Percentiles rank a stretch among this genome's conserved stretches.
Conservation (phyloP, 2,797 vertebrate species). For the Peromyscus aztecus region DNA sequence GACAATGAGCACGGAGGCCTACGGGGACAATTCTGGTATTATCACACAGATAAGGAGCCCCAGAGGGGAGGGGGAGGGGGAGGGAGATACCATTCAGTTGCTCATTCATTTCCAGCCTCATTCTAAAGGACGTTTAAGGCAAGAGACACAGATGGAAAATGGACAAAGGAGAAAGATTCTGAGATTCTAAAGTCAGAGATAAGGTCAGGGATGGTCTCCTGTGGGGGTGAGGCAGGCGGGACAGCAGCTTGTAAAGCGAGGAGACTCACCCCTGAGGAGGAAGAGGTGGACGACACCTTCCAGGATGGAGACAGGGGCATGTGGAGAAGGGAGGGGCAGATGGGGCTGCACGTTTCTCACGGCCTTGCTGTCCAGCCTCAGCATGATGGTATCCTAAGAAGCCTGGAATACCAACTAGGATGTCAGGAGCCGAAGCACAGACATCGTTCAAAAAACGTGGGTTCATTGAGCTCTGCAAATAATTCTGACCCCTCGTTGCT, state of each 20-base stretch:
- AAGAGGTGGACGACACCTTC: neutral
- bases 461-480: neutral
- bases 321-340: neutral
- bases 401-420: neutral
- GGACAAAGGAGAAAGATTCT: slow-evolving; percentile 8
- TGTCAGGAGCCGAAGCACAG: neutral
- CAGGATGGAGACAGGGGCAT: neutral
- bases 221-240: neutral
- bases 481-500: neutral
- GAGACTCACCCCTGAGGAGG: neutral
- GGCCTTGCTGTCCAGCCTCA: neutral
- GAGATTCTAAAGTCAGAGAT: neutral
- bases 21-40: neutral
- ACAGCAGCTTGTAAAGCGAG: neutral
- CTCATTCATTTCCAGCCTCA: neutral
- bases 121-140: slow-evolving; percentile 46
- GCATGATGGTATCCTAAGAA: neutral
- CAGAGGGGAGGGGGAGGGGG: neutral
- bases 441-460: neutral
- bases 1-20: neutral
- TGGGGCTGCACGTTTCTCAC: neutral
- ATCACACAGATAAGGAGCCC: neutral
- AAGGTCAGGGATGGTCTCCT: neutral
- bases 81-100: neutral
- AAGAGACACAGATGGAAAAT: neutral